Evolutionary conservation across 2,797 vertebrate genomes (phyloP), one percentile per base, ranked within the genome.

Genomic region (Pangasius macronema): DNA sequence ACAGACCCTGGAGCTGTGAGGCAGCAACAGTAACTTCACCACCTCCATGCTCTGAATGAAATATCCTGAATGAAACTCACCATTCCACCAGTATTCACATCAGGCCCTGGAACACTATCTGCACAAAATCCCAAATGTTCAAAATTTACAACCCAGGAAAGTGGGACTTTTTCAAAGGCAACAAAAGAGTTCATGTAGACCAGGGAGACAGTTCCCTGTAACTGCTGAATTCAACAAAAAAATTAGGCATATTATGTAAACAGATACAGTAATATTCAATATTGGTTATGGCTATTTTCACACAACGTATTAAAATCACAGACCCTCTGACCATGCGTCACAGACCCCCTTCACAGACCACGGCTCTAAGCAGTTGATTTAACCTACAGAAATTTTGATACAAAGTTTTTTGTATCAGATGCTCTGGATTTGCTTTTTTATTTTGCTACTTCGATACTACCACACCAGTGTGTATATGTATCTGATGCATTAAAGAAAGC

Each of bases 1-100:
- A n/a, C 80, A 63, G 57, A 82, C 57, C 80, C 80, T 46, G 24
- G 57, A 82, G 80, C 77, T 81, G 55, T 59, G 57, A 61, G 36
- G 9, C 55, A 42, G 77, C 55, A 61, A 59, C 57, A n/a, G 57
- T 63, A 46, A 63, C 36, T 63, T 63, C 14, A 16, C 57, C 24
- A 2, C 22, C 36, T 9, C 57, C 33, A 27, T 59, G 33, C 20
- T 13, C n/a, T 7, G 13, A 61, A 36, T 59, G 27, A 36, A 61
- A 39, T 61, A 22, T 57, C 30, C 53, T 80, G 77, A 81, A 61
- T 42, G 33, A 81, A 27, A 39, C 22, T 27, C 53, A 24, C 53
- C 13, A 46, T 36, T 33, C 53, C 0, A 13, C 33, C 20, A 36
- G 20, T 36, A 33, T 81, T 81, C 20, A 59, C 6, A 81, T 81